Conservation (phyloP, 2,888 invertebrate species). For the Blastobasis lacticolella region DNA sequence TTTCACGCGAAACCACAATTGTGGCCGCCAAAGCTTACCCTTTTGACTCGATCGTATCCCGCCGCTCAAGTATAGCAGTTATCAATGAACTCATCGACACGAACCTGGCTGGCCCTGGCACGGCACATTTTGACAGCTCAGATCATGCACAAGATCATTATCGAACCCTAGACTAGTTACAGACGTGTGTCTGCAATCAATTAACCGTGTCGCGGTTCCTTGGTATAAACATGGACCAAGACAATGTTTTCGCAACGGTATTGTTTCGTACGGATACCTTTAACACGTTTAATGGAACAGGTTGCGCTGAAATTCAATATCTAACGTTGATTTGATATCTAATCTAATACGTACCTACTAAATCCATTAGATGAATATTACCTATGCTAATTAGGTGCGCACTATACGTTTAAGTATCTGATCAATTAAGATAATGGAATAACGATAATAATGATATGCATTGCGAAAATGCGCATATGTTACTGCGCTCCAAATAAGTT, state of each 20-base stretch:
- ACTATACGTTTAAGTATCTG: too few species aligned
- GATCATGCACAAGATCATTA: slow-evolving; percentile 29
- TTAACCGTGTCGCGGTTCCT: neutral
- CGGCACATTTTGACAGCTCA: slow-evolving; percentile 35
- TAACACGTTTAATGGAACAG: too few species aligned
- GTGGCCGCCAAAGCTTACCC: neutral
- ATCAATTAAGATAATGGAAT: neutral
- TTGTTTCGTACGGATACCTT: neutral
- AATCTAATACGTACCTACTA: too few species aligned
- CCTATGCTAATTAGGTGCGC: too few species aligned
- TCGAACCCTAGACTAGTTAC: slow-evolving; percentile 13
- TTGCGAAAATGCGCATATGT: neutral
- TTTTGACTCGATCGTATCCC: slow-evolving; percentile 4
- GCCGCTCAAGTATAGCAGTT: slow-evolving; percentile 15
- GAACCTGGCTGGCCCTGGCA: slow-evolving; percentile 29
- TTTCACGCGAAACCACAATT: too few species aligned
- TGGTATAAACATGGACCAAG: neutral
- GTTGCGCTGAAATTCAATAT: too few species aligned
- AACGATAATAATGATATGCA: neutral
- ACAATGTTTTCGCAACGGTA: neutral
- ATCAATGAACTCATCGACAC: slow-evolving; percentile 23
- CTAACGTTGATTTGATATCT: too few species aligned
- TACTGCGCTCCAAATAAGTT: too few species aligned
- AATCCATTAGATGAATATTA: too few species aligned
- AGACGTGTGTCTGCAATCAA: neutral